These are phyloP conservation scores for Poeciliopsis infans DNA, from an alignment of 2,797 vertebrate genomes.

Conservation along the genomic window DNA sequence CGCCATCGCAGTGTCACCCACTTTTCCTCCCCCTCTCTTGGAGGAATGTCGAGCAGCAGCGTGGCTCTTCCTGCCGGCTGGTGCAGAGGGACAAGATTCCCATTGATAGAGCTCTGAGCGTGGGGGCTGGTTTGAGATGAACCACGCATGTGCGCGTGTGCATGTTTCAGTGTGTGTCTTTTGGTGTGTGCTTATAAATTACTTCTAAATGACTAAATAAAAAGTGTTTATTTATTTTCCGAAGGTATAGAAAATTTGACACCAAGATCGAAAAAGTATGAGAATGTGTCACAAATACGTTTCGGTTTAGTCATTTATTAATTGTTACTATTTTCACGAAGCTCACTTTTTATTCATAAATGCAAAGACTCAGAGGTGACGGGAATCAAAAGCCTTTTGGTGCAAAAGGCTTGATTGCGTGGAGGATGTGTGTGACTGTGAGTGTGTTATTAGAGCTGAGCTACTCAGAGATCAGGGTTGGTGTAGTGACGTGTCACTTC, in stretches of 20 bases:
- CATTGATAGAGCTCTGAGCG: constrained; percentile 77
- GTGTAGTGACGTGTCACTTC: constrained; percentile 39
- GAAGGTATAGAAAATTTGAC: constrained; percentile 35
- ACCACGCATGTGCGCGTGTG: constrained; percentile 53
- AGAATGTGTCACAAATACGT: constrained; percentile 10
- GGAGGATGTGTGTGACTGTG: background rate
- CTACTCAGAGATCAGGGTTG: constrained; percentile 22
- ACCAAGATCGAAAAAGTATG: constrained; percentile 27
- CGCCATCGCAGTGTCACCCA: constrained; percentile 45
- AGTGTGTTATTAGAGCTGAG: constrained; percentile 4
- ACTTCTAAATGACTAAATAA: constrained; percentile 57
- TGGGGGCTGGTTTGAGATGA: constrained; percentile 70
- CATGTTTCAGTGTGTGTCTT: constrained; percentile 15
- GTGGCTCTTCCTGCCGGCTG: constrained; percentile 74
- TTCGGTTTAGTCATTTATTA: background rate
- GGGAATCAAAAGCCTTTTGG: background rate
- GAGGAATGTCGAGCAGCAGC: constrained; percentile 79
- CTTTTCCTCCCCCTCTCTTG: constrained; percentile 57
- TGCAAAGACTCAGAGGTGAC: background rate
- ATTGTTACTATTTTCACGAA: background rate
- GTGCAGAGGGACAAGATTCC: constrained; percentile 82
- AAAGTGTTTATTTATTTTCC: constrained; percentile 45
- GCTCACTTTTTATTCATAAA: background rate
- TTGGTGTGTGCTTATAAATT: constrained; percentile 46
- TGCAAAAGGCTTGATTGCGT: constrained; percentile 3